Evolutionary conservation across 2,888 invertebrate species (phyloP).

Genomic region (Agonopterix alstromeriana): DNA sequence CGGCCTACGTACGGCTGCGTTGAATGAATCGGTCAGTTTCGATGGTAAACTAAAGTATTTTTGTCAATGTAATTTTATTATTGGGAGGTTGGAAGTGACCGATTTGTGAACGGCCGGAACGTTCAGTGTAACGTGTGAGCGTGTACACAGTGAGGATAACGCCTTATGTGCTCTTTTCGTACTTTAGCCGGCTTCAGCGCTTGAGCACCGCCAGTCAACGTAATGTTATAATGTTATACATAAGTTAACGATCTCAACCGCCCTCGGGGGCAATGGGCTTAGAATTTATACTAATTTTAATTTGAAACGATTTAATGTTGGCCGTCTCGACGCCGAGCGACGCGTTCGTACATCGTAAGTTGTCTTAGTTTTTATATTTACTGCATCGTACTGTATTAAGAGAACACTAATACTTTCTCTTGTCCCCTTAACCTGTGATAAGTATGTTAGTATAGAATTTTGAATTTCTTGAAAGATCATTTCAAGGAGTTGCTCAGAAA

Average conservation of each 20-base stretch:
- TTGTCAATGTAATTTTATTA: slow-evolving; percentile 46
- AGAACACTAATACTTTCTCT: slow-evolving; percentile 74
- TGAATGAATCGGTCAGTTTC: slow-evolving; percentile 21
- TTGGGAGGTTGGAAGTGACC: slow-evolving; percentile 29
- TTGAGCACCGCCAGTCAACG: slow-evolving; percentile 62
- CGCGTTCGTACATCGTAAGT: slow-evolving; percentile 55
- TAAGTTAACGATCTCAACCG: slow-evolving; percentile 72
- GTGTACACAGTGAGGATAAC: slow-evolving; percentile 14
- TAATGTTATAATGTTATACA: slow-evolving; percentile 41
- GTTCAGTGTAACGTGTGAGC: slow-evolving; percentile 4
- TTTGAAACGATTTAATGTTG: slow-evolving; percentile 40
- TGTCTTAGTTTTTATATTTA: slow-evolving; percentile 63
- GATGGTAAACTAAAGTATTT: slow-evolving; percentile 34
- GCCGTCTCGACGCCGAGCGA: slow-evolving; percentile 25
- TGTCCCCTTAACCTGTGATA: slow-evolving; percentile 77
- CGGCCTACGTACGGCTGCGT: neutral
- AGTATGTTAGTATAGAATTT: slow-evolving; percentile 70
- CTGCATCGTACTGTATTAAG: slow-evolving; percentile 61
- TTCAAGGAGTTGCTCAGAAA: slow-evolving; percentile 65
- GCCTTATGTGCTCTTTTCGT: slow-evolving; percentile 43
- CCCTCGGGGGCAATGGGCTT: slow-evolving; percentile 63
- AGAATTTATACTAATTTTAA: slow-evolving; percentile 52
- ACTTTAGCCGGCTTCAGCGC: slow-evolving; percentile 51
- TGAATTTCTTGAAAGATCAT: slow-evolving; percentile 60
- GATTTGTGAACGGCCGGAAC: slow-evolving; percentile 15